Percentiles rank a stretch among this genome's conserved stretches.
These are phyloP conservation scores for Theristicus caerulescens DNA, from an alignment of 2,113 vertebrate species.

Conservation along the genomic window DNA sequence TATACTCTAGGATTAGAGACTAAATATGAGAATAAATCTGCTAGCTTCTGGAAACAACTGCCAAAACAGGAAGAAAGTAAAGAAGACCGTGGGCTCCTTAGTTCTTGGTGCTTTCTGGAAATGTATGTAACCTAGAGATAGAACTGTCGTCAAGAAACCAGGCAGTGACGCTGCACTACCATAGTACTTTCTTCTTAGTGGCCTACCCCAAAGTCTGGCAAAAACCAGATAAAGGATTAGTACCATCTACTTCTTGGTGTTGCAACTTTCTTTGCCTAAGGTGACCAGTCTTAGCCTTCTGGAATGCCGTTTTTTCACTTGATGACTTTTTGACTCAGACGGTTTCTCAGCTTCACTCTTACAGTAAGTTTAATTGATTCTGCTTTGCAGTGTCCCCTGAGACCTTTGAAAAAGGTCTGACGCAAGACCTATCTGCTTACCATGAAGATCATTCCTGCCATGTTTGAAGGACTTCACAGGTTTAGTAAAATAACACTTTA, in stretches of 20 bases:
- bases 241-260: background rate
- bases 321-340: background rate
- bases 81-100: background rate
- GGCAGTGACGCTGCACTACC: background rate
- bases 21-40: background rate
- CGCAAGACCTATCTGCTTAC: background rate
- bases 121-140: background rate
- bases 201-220: background rate
- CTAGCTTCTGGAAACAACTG: background rate
- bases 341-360: background rate
- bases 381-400: background rate
- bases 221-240: background rate
- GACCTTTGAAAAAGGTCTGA: background rate
- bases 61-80: background rate
- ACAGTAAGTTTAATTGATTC: background rate
- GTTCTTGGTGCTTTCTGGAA: background rate
- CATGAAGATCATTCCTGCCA: background rate
- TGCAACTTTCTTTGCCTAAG: background rate
- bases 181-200: background rate
- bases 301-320: background rate
- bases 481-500: background rate
- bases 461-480: background rate
- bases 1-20: background rate
- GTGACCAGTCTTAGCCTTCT: background rate
- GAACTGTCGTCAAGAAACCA: background rate